phyloP scores from a whole-genome alignment of 2,888 invertebrate species.

The Colletes collaris region DNA sequence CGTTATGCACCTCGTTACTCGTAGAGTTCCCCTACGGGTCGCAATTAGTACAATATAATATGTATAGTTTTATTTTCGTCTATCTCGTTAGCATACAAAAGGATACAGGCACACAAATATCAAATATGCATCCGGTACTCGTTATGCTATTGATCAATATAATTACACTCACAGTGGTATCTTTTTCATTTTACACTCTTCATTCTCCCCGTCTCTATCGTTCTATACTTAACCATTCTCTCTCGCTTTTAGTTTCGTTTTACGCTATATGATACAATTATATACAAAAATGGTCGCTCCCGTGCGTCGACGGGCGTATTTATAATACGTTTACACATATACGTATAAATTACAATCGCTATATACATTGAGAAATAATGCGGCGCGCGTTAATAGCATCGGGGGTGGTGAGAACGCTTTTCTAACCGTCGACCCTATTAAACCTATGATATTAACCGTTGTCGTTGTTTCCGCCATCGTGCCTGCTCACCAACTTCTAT shows the following conservation, averaged over 20 bases:
- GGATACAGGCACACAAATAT: conserved; percentile 83
- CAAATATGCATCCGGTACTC: conserved; percentile 81
- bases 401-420: conserved; percentile 53
- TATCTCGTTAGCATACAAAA: conserved; percentile 81
- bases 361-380: conserved; percentile 77
- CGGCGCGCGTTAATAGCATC: conserved; percentile 64
- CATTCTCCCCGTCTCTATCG: conserved; percentile 45
- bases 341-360: conserved; percentile 78
- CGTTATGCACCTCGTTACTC: conserved; percentile 67
- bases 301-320: conserved; percentile 57
- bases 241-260: conserved; percentile 38
- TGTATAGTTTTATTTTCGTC: conserved; percentile 75
- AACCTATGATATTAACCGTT: conserved; percentile 66
- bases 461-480: conserved; percentile 45
- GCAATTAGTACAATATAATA: conserved; percentile 77
- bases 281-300: conserved; percentile 71
- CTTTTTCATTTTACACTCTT: conserved; percentile 43
- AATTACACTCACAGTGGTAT: conserved; percentile 81
- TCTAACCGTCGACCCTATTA: conserved; percentile 56
- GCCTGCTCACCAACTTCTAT: conserved; percentile 47
- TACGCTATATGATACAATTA: conserved; percentile 76
- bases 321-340: conserved; percentile 76
- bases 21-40: conserved; percentile 64
- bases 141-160: conserved; percentile 77
- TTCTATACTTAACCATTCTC: conserved; percentile 24